These are phyloP conservation scores for Palaemon carinicauda DNA, from an alignment of 1,140 invertebrate species.

Conservation along the genomic window DNA sequence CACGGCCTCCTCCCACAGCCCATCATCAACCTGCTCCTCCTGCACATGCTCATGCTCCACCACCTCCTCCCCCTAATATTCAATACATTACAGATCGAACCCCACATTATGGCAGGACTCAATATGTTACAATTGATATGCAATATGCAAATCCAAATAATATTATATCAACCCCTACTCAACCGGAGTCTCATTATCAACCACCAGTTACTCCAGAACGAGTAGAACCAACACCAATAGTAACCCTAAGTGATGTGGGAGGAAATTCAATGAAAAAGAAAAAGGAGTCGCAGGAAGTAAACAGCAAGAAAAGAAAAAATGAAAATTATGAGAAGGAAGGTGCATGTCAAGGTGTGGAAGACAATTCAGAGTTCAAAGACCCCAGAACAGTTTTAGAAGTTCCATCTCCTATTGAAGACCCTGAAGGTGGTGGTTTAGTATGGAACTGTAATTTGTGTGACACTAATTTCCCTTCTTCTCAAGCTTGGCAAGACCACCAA, in stretches of 20 bases:
- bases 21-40: slow-evolving; percentile 44
- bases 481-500: slow-evolving; percentile 38
- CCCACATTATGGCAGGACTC: slow-evolving; percentile 22
- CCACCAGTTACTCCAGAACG: slow-evolving; percentile 15
- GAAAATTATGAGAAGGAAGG: background rate
- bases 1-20: slow-evolving; percentile 27
- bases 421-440: slow-evolving; percentile 14
- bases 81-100: slow-evolving; percentile 40
- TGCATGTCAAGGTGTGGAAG: background rate
- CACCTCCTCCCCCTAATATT: slow-evolving; percentile 30
- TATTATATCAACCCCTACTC: slow-evolving; percentile 1
- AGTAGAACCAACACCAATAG: background rate
- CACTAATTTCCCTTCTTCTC: slow-evolving; percentile 20
- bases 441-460: slow-evolving; percentile 29
- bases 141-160: slow-evolving; percentile 12
- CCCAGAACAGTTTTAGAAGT: background rate
- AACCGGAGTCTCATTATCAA: slow-evolving; percentile 28
- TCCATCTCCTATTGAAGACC: slow-evolving; percentile 25
- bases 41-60: slow-evolving; percentile 24
- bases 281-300: background rate
- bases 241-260: background rate
- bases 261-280: background rate
- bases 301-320: slow-evolving; percentile 36
- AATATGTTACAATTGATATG: slow-evolving; percentile 35
- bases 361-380: background rate